Conservation (phyloP, 2,888 invertebrate genomes). For the Eledona agricola region DNA sequence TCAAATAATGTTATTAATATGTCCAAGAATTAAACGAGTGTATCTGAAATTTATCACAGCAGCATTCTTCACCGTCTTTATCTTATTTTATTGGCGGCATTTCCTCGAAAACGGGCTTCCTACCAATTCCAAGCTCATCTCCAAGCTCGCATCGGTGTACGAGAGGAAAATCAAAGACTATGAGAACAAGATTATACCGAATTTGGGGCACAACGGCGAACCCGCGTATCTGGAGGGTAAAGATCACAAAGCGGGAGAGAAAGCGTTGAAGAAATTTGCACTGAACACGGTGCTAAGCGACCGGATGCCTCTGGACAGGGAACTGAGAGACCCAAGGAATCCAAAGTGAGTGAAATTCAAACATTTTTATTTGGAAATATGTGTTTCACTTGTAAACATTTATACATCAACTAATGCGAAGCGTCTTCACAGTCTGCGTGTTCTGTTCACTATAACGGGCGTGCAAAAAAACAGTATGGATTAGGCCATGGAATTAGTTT, state of each 20-base stretch:
- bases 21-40: conserved; percentile 48
- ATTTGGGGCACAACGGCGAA: conserved; percentile 77
- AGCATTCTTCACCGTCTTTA: conserved; percentile 3
- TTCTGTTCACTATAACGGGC: no score
- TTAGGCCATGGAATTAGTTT: no score
- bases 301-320: conserved; percentile 84
- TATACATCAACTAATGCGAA: no score
- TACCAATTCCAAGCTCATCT: conserved; percentile 4
- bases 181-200: conserved; percentile 71
- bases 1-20: conserved; percentile 49
- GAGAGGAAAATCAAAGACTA: conserved; percentile 57
- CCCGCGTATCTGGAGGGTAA: conserved; percentile 73
- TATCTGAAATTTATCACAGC: conserved; percentile 39
- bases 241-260: conserved; percentile 77
- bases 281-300: conserved; percentile 90
- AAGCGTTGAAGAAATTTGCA: conserved; percentile 81
- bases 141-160: conserved; percentile 38
- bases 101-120: conserved; percentile 18
- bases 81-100: conserved; percentile 23
- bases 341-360: conserved; percentile 55
- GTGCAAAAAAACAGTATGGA: no score
- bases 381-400: no score
- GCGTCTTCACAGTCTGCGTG: no score
- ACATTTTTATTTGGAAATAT: conserved; percentile 6
- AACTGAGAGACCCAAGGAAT: conserved; percentile 72